Conservation (phyloP, 2,113 vertebrate genomes). For the Siphamia tubifer region DNA sequence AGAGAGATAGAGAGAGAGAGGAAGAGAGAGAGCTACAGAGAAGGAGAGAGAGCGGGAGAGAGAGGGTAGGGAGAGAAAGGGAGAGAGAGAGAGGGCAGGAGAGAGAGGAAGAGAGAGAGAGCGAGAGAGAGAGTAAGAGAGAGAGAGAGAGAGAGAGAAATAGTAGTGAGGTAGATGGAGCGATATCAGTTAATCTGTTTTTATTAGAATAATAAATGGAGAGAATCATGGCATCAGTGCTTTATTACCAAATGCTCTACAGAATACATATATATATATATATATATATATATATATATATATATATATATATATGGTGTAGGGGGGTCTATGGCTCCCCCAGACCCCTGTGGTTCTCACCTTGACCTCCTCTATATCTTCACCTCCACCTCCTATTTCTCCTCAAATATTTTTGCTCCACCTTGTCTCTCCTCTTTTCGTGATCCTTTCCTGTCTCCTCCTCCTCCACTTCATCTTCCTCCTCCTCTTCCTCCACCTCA, state of each 20-base stretch:
- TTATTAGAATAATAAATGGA: slow-evolving; percentile 8
- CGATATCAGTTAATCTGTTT: slow-evolving; percentile 3
- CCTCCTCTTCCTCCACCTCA: not conserved
- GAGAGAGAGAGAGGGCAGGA: too few species aligned
- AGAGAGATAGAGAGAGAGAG: too few species aligned
- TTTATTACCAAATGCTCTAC: not conserved
- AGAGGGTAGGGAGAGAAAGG: not conserved
- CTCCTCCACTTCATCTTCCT: not conserved
- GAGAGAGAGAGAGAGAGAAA: not conserved
- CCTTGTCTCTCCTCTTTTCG: slow-evolving; percentile 19
- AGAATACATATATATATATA: too few species aligned
- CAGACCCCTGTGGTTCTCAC: too few species aligned
- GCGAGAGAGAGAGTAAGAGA: not conserved
- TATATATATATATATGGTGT: too few species aligned
- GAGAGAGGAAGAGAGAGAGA: not conserved
- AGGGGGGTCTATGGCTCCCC: too few species aligned
- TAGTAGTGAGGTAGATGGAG: not conserved
- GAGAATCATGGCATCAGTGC: slow-evolving; percentile 3
- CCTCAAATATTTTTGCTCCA: slow-evolving; percentile 44
- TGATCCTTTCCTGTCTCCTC: not conserved
- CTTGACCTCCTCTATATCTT: slow-evolving; percentile 16
- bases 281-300: too few species aligned
- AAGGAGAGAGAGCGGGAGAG: not conserved
- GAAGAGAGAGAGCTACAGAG: too few species aligned
- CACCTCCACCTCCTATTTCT: slow-evolving; percentile 11